Conservation (phyloP, 1,140 invertebrate genomes). For the Callitettix versicolor region DNA sequence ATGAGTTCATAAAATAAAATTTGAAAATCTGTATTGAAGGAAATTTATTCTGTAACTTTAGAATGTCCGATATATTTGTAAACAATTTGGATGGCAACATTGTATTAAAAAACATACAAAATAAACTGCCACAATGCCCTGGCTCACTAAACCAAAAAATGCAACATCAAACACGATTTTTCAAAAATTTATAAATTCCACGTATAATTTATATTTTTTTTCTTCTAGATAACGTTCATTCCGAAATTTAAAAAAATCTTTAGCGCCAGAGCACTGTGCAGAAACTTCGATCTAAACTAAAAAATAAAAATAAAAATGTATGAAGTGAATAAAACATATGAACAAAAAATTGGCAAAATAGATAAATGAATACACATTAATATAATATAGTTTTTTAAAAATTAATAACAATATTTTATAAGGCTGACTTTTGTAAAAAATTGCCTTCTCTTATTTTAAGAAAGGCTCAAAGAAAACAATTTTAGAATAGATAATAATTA, state of each 20-base stretch:
- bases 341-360: constrained; percentile 6
- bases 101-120: constrained; percentile 30
- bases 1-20: too few relatives aligned
- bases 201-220: constrained; percentile 3
- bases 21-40: too few relatives aligned
- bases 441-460: too few relatives aligned
- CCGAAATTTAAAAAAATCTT: constrained; percentile 8
- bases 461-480: too few relatives aligned
- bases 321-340: background rate
- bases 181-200: constrained; percentile 1
- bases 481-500: too few relatives aligned
- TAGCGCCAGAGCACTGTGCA: constrained; percentile 22
- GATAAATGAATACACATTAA: constrained; percentile 6
- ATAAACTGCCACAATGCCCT: constrained; percentile 55
- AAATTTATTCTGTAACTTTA: too few relatives aligned
- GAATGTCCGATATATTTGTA: too few relatives aligned
- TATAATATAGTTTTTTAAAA: constrained; percentile 2
- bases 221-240: too few relatives aligned
- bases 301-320: constrained; percentile 11
- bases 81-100: constrained; percentile 38
- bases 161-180: background rate
- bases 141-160: constrained; percentile 41
- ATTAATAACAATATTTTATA: background rate
- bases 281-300: constrained; percentile 1
- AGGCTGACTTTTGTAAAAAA: background rate